Base-by-base conservation (phyloP, 2,797 vertebrate species). In the Pseudochirops corinnae region DNA sequence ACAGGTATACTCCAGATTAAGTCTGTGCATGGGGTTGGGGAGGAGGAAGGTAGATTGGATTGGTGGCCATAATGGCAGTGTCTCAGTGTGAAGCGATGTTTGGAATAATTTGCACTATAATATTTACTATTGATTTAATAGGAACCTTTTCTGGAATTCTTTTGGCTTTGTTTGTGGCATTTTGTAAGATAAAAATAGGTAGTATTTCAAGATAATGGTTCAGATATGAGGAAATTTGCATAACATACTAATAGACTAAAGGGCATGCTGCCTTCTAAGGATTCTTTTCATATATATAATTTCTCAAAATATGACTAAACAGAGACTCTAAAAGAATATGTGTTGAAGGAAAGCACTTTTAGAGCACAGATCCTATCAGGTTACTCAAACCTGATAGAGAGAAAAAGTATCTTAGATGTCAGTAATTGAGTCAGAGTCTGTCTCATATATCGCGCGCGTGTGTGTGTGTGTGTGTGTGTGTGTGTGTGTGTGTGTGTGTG, bases 1-100 rank as follows among this genome's bases (percentile, higher is more conserved):
- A 93, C 97, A 98, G 98, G 98, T 99, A 98, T 58, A 97, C 46
- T 93, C 58, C 0, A 92, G 0, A 94, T 11, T 50, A 56, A 82
- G 39, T 46, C 21, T 87, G 74, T 21, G 21, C 39, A 39, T 31
- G 56, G 60, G 55, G 56, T 39, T 13, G 33, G 90, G 52, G n/a
- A 53, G 24, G 29, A 24, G 67, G 67, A 46, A 82, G 24, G 29
- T 60, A 57, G 74, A 28, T 50, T 87, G 39, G 21, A 28, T 87
- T 87, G 21, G 74, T 62, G 90, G 55, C 31, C 50, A n/a, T 26
- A 93, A 26, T 28, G 82, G 55, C 39, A 93, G 39, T 33, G 82
- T 56, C 67, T 50, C 93, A 90, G 92, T 50, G 6, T 91, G 82
- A 93, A 74, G 53, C 55, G 74, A 55, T 56, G 92, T n/a, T 53